A percentile compares a stretch with the other conserved stretches of the same genome.
phyloP scores from a whole-genome alignment of 2,797 vertebrate genomes.

The Gobionotothen gibberifrons region DNA sequence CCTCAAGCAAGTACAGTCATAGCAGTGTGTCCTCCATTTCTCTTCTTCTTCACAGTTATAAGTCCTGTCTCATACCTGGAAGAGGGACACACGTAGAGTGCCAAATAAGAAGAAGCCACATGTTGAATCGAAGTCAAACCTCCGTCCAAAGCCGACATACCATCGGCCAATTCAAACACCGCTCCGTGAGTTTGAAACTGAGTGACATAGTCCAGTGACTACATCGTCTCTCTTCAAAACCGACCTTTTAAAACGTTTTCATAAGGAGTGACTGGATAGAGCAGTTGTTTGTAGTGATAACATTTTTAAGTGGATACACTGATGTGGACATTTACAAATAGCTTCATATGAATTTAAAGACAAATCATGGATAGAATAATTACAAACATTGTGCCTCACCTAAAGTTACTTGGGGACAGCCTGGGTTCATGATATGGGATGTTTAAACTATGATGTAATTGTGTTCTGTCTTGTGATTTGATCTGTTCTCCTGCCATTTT shows the following conservation, averaged over 20 bases:
- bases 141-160: conserved; percentile 63
- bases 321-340: neutral
- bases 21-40: conserved; percentile 1
- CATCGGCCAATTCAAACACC: conserved; percentile 67
- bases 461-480: conserved; percentile 1
- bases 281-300: conserved; percentile 1
- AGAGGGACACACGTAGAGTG: conserved; percentile 12
- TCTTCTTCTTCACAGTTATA: conserved; percentile 23
- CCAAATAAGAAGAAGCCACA: conserved; percentile 53
- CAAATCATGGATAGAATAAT: neutral
- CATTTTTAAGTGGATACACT: neutral
- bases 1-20: conserved; percentile 22
- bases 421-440: no score
- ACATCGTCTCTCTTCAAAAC: conserved; percentile 50
- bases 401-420: no score
- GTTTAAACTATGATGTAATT: no score
- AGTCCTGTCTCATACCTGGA: conserved; percentile 40
- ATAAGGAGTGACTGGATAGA: conserved; percentile 19
- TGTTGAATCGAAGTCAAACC: conserved; percentile 55
- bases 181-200: conserved; percentile 58
- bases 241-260: conserved; percentile 24
- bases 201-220: conserved; percentile 53
- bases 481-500: conserved; percentile 4
- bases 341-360: neutral
- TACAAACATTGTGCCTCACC: neutral